Conservation (phyloP, 2,888 invertebrate genomes). For the Vanessa cardui region DNA sequence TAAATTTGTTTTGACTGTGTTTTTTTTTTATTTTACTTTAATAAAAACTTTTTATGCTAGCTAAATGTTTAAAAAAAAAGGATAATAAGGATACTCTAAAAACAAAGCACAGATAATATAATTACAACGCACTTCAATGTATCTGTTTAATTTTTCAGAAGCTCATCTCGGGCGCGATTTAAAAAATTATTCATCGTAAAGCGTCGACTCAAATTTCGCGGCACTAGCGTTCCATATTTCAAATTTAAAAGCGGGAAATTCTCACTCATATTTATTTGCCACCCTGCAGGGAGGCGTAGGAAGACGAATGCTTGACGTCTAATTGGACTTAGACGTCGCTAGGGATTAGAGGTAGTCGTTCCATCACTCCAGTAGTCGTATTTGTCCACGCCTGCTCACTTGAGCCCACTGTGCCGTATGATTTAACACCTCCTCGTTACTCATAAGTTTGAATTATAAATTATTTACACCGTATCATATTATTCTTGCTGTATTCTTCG, state of each 20-base stretch:
- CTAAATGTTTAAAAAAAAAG: not conserved
- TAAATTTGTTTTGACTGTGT: not conserved
- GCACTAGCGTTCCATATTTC: constrained; percentile 35
- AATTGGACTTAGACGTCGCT: constrained; percentile 72
- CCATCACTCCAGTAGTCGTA: constrained; percentile 65
- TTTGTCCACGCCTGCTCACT: constrained; percentile 68
- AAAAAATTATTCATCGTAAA: constrained; percentile 27
- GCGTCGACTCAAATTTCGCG: constrained; percentile 29
- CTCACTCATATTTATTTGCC: constrained; percentile 51
- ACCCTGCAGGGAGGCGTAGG: constrained; percentile 39
- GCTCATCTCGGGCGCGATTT: constrained; percentile 22
- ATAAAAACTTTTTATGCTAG: too few species aligned
- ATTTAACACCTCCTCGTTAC: constrained; percentile 38
- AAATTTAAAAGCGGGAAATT: constrained; percentile 49
- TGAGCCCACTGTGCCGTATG: constrained; percentile 42
- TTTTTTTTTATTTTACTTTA: not conserved
- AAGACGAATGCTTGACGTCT: constrained; percentile 77
- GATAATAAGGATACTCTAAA: not conserved
- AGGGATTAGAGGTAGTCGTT: constrained; percentile 65
- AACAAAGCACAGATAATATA: constrained; percentile 12
- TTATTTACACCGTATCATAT: not conserved
- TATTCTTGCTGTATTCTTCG: not conserved
- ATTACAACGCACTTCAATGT: constrained; percentile 18
- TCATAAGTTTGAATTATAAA: constrained; percentile 36
- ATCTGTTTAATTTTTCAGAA: constrained; percentile 26